These are phyloP conservation scores for Cuculus canorus DNA, from an alignment of 2,797 vertebrate species.

Conservation along the genomic window DNA sequence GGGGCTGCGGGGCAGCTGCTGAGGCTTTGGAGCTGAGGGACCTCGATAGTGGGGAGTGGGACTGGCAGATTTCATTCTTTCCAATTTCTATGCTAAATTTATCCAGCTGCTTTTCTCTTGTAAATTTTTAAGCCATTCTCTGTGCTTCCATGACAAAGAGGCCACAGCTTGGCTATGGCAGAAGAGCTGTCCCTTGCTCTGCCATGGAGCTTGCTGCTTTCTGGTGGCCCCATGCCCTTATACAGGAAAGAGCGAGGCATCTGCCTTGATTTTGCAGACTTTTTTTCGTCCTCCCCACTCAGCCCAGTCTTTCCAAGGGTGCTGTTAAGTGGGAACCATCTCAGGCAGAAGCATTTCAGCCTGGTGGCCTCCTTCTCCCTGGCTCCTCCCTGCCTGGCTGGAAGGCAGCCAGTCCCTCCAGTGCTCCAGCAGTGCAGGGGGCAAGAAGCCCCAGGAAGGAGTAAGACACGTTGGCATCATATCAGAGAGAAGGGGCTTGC, in stretches of 20 bases:
- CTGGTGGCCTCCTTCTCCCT: background rate
- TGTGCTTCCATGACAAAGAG: background rate
- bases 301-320: background rate
- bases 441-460: background rate
- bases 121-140: background rate
- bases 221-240: background rate
- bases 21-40: background rate
- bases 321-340: background rate
- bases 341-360: background rate
- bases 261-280: background rate
- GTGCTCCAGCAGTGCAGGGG: accelerated
- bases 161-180: background rate
- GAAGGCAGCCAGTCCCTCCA: background rate
- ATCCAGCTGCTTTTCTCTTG: background rate
- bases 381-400: background rate
- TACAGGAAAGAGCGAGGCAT: background rate
- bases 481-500: slow-evolving; percentile 34
- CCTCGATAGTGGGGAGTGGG: background rate
- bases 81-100: background rate
- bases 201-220: background rate
- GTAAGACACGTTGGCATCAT: background rate
- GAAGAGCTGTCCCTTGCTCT: background rate
- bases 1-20: background rate
- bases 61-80: background rate
- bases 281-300: background rate